Percentiles rank a stretch among this genome's conserved stretches.
phyloP scores from a whole-genome alignment of 2,888 invertebrate species.

The Cosmopolites sordidus region DNA sequence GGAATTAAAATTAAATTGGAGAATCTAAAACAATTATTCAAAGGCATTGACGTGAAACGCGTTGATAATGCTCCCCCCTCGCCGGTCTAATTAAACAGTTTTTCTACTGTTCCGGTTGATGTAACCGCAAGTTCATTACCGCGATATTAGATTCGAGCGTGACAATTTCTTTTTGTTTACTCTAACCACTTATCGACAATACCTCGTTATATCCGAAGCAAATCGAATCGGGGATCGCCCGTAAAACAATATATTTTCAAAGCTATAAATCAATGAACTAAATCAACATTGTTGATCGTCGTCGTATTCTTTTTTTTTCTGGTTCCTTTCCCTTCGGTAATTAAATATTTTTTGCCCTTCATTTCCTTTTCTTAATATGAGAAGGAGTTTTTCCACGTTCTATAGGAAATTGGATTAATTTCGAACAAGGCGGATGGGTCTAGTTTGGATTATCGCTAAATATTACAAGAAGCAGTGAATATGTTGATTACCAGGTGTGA shows the following conservation, averaged over 20 bases:
- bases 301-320: neutral
- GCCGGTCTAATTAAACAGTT: slow-evolving; percentile 43
- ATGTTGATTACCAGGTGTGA: no score
- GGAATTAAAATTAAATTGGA: slow-evolving; percentile 7
- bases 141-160: slow-evolving; percentile 31
- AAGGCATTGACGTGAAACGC: slow-evolving; percentile 17
- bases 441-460: no score
- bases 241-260: slow-evolving; percentile 44
- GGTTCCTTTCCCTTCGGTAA: slow-evolving; percentile 18
- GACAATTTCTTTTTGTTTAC: slow-evolving; percentile 38
- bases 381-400: no score
- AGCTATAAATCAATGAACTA: slow-evolving; percentile 44
- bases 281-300: slow-evolving; percentile 35
- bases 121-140: slow-evolving; percentile 45
- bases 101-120: slow-evolving; percentile 44
- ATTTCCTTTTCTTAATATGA: slow-evolving; percentile 11
- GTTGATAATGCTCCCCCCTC: slow-evolving; percentile 35
- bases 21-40: slow-evolving; percentile 9
- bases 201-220: slow-evolving; percentile 41
- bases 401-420: no score
- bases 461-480: no score
- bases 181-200: slow-evolving; percentile 42
- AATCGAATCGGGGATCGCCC: slow-evolving; percentile 42
- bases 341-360: slow-evolving; percentile 23
- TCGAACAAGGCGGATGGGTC: no score